These are phyloP conservation scores for Paramuricea clavata DNA, from an alignment of 92 coral and sea anemone species.

Conservation along the genomic window DNA sequence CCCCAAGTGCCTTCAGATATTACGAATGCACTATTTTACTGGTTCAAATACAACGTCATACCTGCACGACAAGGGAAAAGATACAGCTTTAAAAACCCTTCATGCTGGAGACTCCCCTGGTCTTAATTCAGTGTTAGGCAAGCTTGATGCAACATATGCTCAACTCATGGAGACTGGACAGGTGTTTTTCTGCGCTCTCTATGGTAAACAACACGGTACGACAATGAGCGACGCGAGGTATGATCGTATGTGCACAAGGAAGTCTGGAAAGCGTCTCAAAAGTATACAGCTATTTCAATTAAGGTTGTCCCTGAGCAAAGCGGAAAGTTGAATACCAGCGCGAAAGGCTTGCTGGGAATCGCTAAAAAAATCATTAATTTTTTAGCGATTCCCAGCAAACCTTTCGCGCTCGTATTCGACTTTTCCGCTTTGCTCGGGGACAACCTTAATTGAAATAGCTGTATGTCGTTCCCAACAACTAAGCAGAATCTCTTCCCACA, in stretches of 20 bases:
- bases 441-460: no score
- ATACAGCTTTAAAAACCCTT: background rate
- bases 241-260: no score
- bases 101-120: background rate
- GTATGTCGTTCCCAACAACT: constrained; percentile 11
- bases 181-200: background rate
- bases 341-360: no score
- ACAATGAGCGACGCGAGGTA: no score
- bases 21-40: constrained; percentile 17
- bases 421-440: no score
- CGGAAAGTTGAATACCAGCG: no score
- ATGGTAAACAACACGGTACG: no score
- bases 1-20: constrained; percentile 28
- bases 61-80: constrained; percentile 43
- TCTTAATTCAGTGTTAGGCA: background rate
- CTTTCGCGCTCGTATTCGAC: no score
- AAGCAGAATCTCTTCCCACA: background rate
- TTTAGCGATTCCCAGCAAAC: no score
- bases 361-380: no score
- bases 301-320: no score
- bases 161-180: background rate
- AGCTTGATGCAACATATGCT: background rate
- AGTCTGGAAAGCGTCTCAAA: background rate
- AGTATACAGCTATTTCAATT: no score
- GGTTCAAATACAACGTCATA: constrained; percentile 40